Evolutionary conservation across 1,140 invertebrate species (phyloP), one percentile per base, ranked within the genome.

Genomic region (Apis laboriosa): DNA sequence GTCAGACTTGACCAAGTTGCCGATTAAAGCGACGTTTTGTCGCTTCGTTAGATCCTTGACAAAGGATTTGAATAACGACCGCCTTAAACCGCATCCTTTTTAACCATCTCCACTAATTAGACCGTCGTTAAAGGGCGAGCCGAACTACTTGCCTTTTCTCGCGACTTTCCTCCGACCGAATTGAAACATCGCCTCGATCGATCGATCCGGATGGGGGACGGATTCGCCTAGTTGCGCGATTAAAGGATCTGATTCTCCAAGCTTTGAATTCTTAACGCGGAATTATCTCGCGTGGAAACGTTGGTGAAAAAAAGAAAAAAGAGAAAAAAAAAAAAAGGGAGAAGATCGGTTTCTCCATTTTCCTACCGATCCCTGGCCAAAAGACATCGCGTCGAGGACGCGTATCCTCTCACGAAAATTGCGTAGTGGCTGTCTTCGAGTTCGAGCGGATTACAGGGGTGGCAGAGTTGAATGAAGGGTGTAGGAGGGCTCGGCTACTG

Each of bases 401-500:
- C 78, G 75, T 88, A 88, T 88, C 79, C 84, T 88, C 84, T 88
- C 84, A 73, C 43, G 86, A 90, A 88, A 90, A 90, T 90, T 90
- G 84, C 72, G 84, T 88, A 89, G 86, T 88, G 80, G 89, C 88
- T 88, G 90, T 91, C 91, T 91, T 91, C 77, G 85, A 90, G 87
- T 87, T 90, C 71, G 81, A 89, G 79, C 81, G 89, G 84, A 90
- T 90, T 90, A 91, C 85, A 90, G 88, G 89, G 87, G 84, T 79
- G 86, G 86, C 83, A 89, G 88, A 88, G 88, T 90, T 90, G 90
- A 91, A 92, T 90, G 90, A 91, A 92, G 90, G 89, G 91, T 91
- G 89, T 89, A 85, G 90, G 90, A 90, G 91, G 91, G 88, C 91
- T 92, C 87, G 84, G 84, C 92, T 92, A 93, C 92, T 93, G 92